A percentile compares a stretch with the other conserved stretches of the same genome.
Conservation (phyloP, 2,113 vertebrate species). For the Nansenia antarctica region DNA sequence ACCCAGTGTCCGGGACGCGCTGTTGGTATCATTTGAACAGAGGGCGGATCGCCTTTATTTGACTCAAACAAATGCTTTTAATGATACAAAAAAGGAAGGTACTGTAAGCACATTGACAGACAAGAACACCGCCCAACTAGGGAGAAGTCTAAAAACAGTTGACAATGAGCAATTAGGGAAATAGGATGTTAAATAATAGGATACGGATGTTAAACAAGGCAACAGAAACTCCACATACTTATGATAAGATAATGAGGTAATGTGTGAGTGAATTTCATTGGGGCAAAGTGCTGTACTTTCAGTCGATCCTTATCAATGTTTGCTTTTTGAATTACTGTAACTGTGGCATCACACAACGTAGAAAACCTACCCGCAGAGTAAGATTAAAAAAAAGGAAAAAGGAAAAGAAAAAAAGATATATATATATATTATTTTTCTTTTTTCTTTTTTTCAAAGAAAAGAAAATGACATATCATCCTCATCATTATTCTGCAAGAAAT, state of each 20-base stretch:
- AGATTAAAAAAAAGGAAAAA: constrained; percentile 29
- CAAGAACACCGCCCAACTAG: constrained; percentile 58
- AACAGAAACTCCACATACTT: constrained; percentile 58
- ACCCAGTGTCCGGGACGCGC: constrained; percentile 62
- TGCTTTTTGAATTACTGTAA: constrained; percentile 46
- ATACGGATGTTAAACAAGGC: constrained; percentile 71
- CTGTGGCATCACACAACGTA: constrained; percentile 28
- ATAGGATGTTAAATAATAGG: constrained; percentile 67
- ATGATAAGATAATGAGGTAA: constrained; percentile 59
- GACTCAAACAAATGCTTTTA: constrained; percentile 69
- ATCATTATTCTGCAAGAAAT: constrained; percentile 54
- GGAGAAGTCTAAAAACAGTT: constrained; percentile 50
- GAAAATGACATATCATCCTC: background rate
- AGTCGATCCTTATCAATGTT: constrained; percentile 55
- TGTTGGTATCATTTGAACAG: constrained; percentile 64
- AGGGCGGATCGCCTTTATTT: constrained; percentile 71
- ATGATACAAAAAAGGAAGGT: constrained; percentile 66
- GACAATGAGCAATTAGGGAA: constrained; percentile 66
- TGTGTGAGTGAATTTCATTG: background rate
- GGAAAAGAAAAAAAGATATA: background rate
- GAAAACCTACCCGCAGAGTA: constrained; percentile 44
- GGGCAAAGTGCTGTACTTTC: constrained; percentile 46
- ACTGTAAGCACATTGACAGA: constrained; percentile 51
- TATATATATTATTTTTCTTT: background rate
- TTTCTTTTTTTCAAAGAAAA: constrained; percentile 22